Base-by-base conservation (phyloP, 2,113 vertebrate genomes). In the Coturnix japonica region DNA sequence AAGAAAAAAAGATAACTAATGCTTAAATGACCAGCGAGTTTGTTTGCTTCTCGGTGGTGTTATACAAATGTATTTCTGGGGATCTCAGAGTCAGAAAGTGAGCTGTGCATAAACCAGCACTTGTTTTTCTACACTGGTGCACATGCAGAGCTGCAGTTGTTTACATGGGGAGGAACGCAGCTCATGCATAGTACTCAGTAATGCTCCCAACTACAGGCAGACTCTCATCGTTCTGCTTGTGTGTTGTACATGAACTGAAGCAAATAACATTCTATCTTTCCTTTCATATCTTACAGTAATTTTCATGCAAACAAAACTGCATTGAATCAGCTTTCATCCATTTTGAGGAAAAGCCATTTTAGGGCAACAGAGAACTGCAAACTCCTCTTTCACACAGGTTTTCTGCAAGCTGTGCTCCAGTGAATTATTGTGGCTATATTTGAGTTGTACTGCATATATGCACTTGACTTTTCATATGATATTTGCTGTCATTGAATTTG, bases 181-280 rank as follows among this genome's bases (percentile, higher is more conserved):
- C 53, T 76, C 92, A 85, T 89, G 86, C 89, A 89, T 21, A 90
- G 71, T n/a, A 73, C 26, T 78, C 92, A 96, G 61, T 2, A 89
- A 56, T 43, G 89, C 94, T 84, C 43, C 3, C 18, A 79, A 28
- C 86, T 91, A 92, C 91, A 95, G 88, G 94, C 92, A 94, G 85
- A 22, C 21, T 43, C 44, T 70, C 89, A 87, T 73, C 82, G 46
- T 64, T 72, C 82, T 85, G 56, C 46, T 75, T n/a, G 87, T 74
- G 64, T 12, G 77, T 30, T 71, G 94, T 77, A 95, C 87, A 85
- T 43, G 65, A 76, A 87, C 64, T 39, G 83, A 70, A 91, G 85
- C 79, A 89, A 79, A 54, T 31, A 70, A 87, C 63, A 71, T 46
- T 49, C 87, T 67, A 39, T 77, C 35, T 76, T 87, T 94, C 76